Conservation (phyloP, 35 echinoderm and acorn worm species). For the Heliocidaris tuberculata region DNA sequence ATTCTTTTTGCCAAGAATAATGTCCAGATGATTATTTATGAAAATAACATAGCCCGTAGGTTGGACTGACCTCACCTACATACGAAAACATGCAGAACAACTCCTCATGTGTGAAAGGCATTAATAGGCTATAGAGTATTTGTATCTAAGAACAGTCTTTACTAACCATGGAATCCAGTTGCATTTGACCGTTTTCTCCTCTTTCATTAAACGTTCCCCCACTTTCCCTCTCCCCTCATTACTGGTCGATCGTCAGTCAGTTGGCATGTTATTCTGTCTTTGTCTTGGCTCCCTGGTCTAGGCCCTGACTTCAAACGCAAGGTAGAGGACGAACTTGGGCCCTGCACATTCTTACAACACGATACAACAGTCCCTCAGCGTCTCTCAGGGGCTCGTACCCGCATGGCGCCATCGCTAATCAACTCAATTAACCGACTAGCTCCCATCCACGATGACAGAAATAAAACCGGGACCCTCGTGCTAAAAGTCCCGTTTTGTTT, state of each 20-base stretch:
- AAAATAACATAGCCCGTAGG: no score
- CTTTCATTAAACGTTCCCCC: no score
- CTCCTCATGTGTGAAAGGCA: no score
- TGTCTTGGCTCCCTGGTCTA: not conserved
- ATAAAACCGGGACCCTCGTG: slow-evolving; percentile 13
- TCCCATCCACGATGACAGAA: slow-evolving; percentile 44
- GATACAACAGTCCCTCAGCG: slow-evolving; percentile 21
- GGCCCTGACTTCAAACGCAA: not conserved
- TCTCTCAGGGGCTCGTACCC: not conserved
- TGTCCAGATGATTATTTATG: no score
- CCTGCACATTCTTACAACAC: not conserved
- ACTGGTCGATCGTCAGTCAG: not conserved
- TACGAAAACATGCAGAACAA: no score
- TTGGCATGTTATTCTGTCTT: not conserved
- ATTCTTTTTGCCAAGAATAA: no score
- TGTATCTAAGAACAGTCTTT: no score
- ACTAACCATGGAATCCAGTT: no score
- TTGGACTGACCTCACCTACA: no score
- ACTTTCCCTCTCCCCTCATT: not conserved
- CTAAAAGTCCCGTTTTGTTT: slow-evolving; percentile 17
- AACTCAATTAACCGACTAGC: slow-evolving; percentile 51
- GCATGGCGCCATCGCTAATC: slow-evolving; percentile 35
- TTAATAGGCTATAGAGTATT: no score
- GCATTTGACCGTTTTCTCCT: no score
- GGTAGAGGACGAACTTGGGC: not conserved